Conservation (phyloP, 2,888 invertebrate genomes). For the Machimus atricapillus region DNA sequence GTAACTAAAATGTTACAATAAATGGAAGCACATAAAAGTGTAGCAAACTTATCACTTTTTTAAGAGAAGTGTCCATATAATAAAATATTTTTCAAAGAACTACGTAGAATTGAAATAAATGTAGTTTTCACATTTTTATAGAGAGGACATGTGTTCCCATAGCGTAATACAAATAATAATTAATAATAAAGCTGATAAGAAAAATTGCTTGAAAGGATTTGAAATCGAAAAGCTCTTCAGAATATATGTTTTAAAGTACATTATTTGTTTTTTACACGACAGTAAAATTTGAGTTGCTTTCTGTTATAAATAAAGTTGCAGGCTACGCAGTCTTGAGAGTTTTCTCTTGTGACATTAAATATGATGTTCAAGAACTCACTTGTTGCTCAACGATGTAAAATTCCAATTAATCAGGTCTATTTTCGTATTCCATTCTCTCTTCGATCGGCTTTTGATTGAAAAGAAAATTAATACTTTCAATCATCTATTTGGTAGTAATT, state of each 20-base stretch:
- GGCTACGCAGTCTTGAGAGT: too few species aligned
- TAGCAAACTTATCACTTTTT: background rate
- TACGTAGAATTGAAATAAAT: background rate
- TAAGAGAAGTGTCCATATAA: background rate
- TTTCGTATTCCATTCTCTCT: too few species aligned
- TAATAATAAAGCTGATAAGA: background rate
- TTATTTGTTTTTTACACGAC: background rate
- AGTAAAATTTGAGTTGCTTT: background rate
- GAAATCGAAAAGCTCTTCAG: background rate
- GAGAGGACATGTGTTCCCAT: background rate
- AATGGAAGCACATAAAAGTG: background rate
- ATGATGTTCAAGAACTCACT: too few species aligned
- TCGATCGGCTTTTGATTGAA: too few species aligned
- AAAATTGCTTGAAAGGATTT: background rate
- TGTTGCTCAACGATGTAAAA: too few species aligned
- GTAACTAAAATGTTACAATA: background rate
- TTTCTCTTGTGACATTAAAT: too few species aligned
- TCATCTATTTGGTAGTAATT: background rate
- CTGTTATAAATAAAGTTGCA: background rate
- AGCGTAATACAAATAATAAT: background rate
- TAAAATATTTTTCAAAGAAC: background rate
- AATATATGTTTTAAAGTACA: background rate
- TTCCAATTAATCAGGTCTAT: too few species aligned
- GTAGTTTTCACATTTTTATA: background rate
- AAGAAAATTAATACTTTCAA: too few species aligned